phyloP scores from a whole-genome alignment of 2,888 invertebrate species.

The Polydrusus pterygomalis region DNA sequence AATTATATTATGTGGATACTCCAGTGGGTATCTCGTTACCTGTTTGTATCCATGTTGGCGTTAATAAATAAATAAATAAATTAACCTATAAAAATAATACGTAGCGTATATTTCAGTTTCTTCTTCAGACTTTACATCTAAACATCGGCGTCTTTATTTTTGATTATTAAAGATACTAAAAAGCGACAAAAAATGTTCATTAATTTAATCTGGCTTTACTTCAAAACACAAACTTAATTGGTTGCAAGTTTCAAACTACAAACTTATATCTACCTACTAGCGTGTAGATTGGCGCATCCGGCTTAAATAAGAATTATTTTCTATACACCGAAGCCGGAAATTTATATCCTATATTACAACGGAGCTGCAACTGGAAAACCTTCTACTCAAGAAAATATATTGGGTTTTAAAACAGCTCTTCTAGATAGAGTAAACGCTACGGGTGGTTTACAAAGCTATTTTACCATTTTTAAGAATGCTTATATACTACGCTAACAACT shows the following conservation, averaged over 20 bases:
- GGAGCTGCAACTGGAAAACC: slow-evolving; percentile 13
- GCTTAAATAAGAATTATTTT: slow-evolving; percentile 32
- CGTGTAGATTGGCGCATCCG: not conserved
- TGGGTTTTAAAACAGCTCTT: slow-evolving; percentile 30
- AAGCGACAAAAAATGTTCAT: too few relatives aligned
- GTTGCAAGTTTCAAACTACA: not conserved
- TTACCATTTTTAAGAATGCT: slow-evolving; percentile 30
- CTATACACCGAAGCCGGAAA: slow-evolving; percentile 16
- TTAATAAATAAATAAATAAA: too few relatives aligned
- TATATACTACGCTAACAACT: slow-evolving; percentile 9
- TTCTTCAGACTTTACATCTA: too few relatives aligned
- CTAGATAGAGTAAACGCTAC: slow-evolving; percentile 25
- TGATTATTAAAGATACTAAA: too few relatives aligned
- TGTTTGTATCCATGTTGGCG: too few relatives aligned
- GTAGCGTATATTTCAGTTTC: too few relatives aligned
- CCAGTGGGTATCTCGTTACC: too few relatives aligned
- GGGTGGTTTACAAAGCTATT: slow-evolving; percentile 30
- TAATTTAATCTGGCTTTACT: not conserved
- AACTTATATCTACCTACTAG: not conserved
- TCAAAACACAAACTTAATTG: not conserved
- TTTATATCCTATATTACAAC: slow-evolving; percentile 26
- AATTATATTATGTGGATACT: too few relatives aligned
- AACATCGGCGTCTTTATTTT: too few relatives aligned
- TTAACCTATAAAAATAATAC: too few relatives aligned
- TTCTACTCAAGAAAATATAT: slow-evolving; percentile 34